These are phyloP conservation scores for Hyles lineata DNA, from an alignment of 2,888 invertebrate genomes.

Conservation along the genomic window DNA sequence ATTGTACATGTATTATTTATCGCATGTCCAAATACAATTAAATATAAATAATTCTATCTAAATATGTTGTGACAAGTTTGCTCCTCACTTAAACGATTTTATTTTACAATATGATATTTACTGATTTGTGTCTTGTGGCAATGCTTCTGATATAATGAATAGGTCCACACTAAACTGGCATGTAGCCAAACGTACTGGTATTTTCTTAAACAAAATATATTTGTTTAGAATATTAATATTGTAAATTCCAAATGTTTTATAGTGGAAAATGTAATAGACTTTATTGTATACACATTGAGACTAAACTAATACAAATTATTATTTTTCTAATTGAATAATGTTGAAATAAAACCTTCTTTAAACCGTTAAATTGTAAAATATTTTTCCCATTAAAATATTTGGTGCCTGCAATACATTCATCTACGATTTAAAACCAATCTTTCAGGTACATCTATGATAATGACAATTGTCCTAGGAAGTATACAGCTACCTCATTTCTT, in stretches of 20 bases:
- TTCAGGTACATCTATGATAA: too few relatives aligned
- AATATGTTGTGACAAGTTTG: background rate
- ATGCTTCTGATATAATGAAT: background rate
- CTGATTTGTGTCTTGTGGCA: background rate
- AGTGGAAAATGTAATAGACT: too few relatives aligned
- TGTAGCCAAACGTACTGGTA: background rate
- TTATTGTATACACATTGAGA: too few relatives aligned
- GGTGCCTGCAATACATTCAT: too few relatives aligned
- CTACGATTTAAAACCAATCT: too few relatives aligned
- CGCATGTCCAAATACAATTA: background rate
- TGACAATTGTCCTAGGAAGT: too few relatives aligned
- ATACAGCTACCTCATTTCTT: too few relatives aligned
- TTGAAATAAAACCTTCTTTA: too few relatives aligned
- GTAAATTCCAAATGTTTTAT: background rate
- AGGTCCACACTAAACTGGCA: background rate
- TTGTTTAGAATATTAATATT: background rate
- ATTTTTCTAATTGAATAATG: too few relatives aligned
- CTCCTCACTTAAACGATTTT: background rate
- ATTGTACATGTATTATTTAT: background rate
- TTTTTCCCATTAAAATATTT: too few relatives aligned
- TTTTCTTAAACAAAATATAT: background rate
- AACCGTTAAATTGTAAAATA: too few relatives aligned
- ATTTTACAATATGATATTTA: conserved; percentile 8
- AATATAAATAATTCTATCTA: background rate
- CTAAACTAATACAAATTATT: too few relatives aligned